Conservation (phyloP, 2,113 vertebrate species). For the Macroglossus sobrinus region DNA sequence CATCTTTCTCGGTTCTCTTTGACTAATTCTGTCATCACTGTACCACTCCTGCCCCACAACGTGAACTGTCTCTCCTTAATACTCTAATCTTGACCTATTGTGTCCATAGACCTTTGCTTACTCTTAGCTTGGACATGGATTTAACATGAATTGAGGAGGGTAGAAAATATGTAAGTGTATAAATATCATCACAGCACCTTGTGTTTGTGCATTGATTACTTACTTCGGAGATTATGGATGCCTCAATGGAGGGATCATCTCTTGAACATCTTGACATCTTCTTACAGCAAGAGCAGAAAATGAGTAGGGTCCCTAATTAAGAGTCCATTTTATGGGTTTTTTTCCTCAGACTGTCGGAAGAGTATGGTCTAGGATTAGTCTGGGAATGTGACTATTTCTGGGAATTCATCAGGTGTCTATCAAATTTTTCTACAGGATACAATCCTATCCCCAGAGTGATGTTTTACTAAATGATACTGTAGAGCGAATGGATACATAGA, state of each 20-base stretch:
- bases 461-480: not conserved
- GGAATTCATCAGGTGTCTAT: not conserved
- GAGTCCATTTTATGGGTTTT: not conserved
- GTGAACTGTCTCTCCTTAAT: accelerated
- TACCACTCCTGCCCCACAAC: accelerated
- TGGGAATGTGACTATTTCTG: not conserved
- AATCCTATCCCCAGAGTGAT: not conserved
- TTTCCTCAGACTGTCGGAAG: not conserved
- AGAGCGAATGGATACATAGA: not conserved
- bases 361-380: not conserved
- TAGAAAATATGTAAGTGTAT: not conserved
- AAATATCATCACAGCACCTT: not conserved
- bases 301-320: not conserved
- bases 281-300: not conserved
- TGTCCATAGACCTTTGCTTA: not conserved
- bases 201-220: not conserved
- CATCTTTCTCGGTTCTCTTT: not conserved
- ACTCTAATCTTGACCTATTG: not conserved
- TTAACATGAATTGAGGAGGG: not conserved
- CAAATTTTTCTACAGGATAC: not conserved
- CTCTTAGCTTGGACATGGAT: not conserved
- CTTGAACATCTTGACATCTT: not conserved
- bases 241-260: not conserved
- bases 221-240: not conserved
- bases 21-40: not conserved